Percentiles rank a stretch among this genome's conserved stretches.
phyloP scores from a whole-genome alignment of 2,113 vertebrate species.

The Colaptes auratus region DNA sequence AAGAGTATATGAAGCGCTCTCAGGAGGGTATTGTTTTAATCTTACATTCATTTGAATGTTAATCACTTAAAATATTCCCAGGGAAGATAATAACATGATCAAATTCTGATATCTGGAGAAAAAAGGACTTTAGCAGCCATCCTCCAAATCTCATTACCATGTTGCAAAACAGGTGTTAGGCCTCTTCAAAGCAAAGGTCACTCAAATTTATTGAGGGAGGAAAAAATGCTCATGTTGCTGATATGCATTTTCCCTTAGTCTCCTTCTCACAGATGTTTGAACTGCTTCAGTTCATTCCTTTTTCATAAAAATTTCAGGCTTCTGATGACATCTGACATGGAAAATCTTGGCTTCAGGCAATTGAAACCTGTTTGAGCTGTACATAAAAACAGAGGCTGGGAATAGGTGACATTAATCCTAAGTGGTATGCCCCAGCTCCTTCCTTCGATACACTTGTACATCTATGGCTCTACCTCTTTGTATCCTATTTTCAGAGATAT shows the following conservation, averaged over 20 bases:
- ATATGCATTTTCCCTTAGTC: neutral
- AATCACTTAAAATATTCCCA: neutral
- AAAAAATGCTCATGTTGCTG: neutral
- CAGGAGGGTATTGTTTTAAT: neutral
- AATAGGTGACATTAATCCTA: neutral
- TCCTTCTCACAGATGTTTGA: neutral
- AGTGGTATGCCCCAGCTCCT: neutral
- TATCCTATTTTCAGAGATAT: neutral
- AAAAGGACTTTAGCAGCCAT: neutral
- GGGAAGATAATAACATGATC: neutral
- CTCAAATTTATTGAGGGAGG: neutral
- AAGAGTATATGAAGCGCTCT: neutral
- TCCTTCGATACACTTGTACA: neutral
- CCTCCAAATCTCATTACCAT: neutral
- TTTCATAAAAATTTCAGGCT: neutral
- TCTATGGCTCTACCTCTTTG: neutral
- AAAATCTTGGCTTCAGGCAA: constrained; percentile 15
- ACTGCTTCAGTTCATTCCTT: neutral
- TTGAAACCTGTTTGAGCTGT: neutral
- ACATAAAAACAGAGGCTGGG: neutral
- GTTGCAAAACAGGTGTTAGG: neutral
- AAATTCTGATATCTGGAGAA: neutral
- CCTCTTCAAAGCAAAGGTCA: neutral
- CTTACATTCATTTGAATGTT: neutral
- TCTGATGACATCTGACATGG: neutral